phyloP scores from a whole-genome alignment of 2,113 vertebrate genomes.

The Bufo gargarizans region DNA sequence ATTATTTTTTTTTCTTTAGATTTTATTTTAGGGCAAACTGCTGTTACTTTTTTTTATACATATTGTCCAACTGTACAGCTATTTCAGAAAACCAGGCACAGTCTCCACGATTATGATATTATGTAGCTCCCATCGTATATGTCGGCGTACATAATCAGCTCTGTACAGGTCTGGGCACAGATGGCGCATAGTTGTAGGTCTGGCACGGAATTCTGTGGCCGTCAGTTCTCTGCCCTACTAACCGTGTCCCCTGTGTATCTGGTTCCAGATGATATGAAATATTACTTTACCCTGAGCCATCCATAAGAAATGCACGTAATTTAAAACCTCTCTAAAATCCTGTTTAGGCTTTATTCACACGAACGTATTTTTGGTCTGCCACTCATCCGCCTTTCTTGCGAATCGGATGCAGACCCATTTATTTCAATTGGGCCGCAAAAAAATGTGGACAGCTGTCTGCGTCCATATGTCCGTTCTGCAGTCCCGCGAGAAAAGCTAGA shows the following conservation, averaged over 20 bases:
- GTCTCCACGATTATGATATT: background rate
- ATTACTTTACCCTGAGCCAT: background rate
- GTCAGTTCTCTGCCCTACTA: background rate
- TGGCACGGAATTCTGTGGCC: background rate
- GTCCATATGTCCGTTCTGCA: too few relatives aligned
- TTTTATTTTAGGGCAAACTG: background rate
- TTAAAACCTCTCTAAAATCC: too few relatives aligned
- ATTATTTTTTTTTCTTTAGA: too few relatives aligned
- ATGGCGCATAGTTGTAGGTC: background rate
- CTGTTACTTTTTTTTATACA: background rate
- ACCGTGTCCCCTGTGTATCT: background rate
- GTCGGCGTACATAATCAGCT: background rate
- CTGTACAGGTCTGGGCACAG: slow-evolving; percentile 14
- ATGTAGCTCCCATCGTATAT: background rate
- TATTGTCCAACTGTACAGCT: background rate
- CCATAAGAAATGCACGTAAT: background rate
- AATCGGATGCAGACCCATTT: too few relatives aligned
- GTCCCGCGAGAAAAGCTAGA: too few relatives aligned
- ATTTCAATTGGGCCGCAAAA: too few relatives aligned
- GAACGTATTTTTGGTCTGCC: too few relatives aligned
- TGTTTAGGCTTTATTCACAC: too few relatives aligned
- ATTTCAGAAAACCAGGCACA: background rate
- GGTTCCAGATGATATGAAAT: background rate
- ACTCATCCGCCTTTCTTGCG: too few relatives aligned
- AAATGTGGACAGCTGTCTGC: too few relatives aligned